A percentile compares a stretch with the other conserved stretches of the same genome.
Conservation (phyloP, 2,113 vertebrate genomes). For the Apistogramma diplotaenia region DNA sequence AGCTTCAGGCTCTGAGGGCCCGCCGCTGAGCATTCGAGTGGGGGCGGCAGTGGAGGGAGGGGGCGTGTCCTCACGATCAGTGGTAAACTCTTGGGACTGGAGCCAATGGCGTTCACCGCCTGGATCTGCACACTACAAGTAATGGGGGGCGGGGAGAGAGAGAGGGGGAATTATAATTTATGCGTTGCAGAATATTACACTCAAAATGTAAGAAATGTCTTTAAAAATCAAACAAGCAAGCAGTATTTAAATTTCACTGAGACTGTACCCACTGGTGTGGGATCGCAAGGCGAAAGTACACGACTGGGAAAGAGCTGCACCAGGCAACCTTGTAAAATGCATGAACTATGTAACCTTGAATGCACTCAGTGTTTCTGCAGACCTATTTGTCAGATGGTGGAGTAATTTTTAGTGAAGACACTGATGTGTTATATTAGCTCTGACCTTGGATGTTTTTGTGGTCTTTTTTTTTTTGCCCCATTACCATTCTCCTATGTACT, state of each 20-base stretch:
- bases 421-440: not conserved
- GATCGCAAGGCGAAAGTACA: not conserved
- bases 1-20: conserved; percentile 98
- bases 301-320: not conserved
- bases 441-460: not conserved
- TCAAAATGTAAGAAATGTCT: too few species aligned
- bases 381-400: conserved; percentile 6
- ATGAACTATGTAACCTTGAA: not conserved
- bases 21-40: conserved; percentile 89
- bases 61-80: conserved; percentile 89
- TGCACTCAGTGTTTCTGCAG: not conserved
- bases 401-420: conserved; percentile 7
- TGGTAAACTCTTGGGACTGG: conserved; percentile 85
- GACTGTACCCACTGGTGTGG: not conserved
- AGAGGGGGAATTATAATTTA: not conserved
- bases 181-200: not conserved
- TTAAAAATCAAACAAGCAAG: not conserved
- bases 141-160: not conserved
- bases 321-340: not conserved
- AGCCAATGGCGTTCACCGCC: conserved; percentile 92
- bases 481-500: not conserved
- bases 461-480: not conserved
- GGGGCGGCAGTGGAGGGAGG: conserved; percentile 88
- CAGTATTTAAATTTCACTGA: not conserved
- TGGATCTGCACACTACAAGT: conserved; percentile 84